Evolutionary conservation across 1,140 invertebrate species (phyloP), one percentile per base, ranked within the genome.

Genomic region (Phocides pigmalion): DNA sequence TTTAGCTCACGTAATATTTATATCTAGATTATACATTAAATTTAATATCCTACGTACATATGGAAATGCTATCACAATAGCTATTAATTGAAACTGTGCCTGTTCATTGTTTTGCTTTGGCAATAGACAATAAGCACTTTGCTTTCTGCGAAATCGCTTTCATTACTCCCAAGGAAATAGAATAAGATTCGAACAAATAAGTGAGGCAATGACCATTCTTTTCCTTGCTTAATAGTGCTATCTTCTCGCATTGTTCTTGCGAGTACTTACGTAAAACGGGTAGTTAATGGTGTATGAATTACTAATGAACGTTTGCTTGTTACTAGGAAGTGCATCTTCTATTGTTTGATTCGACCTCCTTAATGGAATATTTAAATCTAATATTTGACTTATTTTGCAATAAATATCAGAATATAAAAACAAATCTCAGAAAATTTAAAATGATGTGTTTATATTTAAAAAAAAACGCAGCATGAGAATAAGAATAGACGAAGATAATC

Each of bases 221-320:
- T 81, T 78, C 74, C 68, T 79, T 80, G 69, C 76, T 72, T 73
- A 79, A 84, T 74, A 70, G 68, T 70, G 75, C 81, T 84, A 89
- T 87, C 80, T 86, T 81, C 72, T 82, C 72, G 65, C 79, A 90
- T 90, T 90, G 87, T 90, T 88, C 72, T 68, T 64, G 51, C 71
- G 64, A 61, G 62, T 50, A 63, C 70, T 89, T 89, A 87, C 87
- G 83, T 85, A 87, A 84, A 80, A 68, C 64, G 64, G 70, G 72
- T 74, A 75, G 76, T 79, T 84, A 84, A 89, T 88, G 82, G 82
- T 65, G 82, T 87, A 88, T 88, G 82, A 88, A 87, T 82, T 81
- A 76, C 74, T 84, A 82, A 87, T 78, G 71, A 82, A 87, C 76
- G 69, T 83, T 79, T 63, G 66, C 66, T 59, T 70, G 68, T 69